These are phyloP conservation scores for Brachyrhaphis roseni DNA, from an alignment of 2,797 vertebrate species.

Conservation along the genomic window DNA sequence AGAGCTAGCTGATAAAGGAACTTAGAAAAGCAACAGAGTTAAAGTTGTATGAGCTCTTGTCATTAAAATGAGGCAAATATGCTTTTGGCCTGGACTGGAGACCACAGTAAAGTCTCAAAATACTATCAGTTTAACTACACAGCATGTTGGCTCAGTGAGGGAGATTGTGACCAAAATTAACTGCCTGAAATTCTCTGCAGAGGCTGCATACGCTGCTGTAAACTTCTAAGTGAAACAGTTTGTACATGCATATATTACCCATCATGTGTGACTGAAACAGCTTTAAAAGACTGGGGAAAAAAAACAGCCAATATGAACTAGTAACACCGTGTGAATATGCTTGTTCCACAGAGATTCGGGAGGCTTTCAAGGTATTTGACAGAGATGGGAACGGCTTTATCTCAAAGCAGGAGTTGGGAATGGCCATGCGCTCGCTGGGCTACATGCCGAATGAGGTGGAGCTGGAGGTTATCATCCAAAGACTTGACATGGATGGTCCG, in stretches of 20 bases:
- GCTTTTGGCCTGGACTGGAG: background rate
- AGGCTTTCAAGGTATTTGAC: slow-evolving; percentile 99
- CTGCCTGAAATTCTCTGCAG: slow-evolving; percentile 7
- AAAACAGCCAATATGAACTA: background rate
- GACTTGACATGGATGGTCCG: slow-evolving; percentile 95
- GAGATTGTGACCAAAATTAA: slow-evolving; percentile 11
- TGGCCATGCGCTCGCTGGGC: slow-evolving; percentile 97
- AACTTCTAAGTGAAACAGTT: slow-evolving; percentile 8
- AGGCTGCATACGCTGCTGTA: slow-evolving; percentile 12
- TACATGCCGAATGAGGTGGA: slow-evolving; percentile 99
- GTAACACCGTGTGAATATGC: slow-evolving; percentile 17
- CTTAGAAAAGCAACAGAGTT: background rate
- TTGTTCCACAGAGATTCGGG: slow-evolving; percentile 89
- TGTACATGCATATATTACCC: background rate
- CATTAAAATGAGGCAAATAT: background rate
- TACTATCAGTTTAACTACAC: background rate
- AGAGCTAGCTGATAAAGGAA: background rate
- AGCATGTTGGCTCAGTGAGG: background rate
- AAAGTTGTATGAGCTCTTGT: background rate
- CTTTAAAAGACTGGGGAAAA: background rate
- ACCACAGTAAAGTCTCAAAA: background rate
- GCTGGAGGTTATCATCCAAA: slow-evolving; percentile 97
- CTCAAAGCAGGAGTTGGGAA: slow-evolving; percentile 98
- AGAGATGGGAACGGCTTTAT: slow-evolving; percentile 98
- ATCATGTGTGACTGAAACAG: background rate